Percentiles rank a stretch among this genome's conserved stretches.
phyloP scores from a whole-genome alignment of 2,797 vertebrate species.

The Sebastes aleutianus region DNA sequence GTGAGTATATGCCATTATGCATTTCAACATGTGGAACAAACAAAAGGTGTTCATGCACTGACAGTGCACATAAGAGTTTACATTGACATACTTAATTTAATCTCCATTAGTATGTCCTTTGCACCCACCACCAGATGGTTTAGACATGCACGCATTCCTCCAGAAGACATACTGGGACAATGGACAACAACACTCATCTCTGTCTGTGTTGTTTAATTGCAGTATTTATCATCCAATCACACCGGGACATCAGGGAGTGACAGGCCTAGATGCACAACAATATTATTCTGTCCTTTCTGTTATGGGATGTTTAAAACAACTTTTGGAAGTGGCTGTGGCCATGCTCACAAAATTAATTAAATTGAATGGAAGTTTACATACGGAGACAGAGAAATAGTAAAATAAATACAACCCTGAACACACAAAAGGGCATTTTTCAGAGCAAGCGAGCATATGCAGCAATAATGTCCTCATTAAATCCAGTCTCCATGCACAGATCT shows the following conservation, averaged over 20 bases:
- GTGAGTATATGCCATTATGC: not conserved
- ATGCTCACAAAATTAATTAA: not conserved
- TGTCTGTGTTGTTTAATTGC: conserved; percentile 45
- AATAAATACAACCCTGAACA: not conserved
- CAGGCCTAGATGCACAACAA: conserved; percentile 33
- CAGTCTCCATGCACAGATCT: not conserved
- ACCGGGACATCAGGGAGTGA: conserved; percentile 38
- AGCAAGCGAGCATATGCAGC: not conserved
- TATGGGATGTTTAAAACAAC: conserved; percentile 4
- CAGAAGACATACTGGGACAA: conserved; percentile 21
- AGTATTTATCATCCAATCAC: conserved; percentile 61
- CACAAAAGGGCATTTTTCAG: not conserved
- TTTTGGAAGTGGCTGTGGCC: not conserved
- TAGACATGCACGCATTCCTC: conserved; percentile 36
- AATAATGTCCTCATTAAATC: conserved; percentile 12
- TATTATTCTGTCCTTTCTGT: conserved; percentile 15
- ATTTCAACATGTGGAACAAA: not conserved
- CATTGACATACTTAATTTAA: not conserved
- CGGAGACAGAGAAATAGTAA: not conserved
- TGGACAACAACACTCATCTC: conserved; percentile 37
- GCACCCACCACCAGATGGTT: conserved; percentile 47
- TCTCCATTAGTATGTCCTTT: conserved; percentile 17
- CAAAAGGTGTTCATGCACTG: not conserved
- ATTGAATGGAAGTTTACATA: not conserved
- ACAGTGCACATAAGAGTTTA: not conserved